Evolutionary conservation across 2,797 vertebrate species (phyloP), one percentile per base, ranked within the genome.

Genomic region (Thripadectes ignobilis): DNA sequence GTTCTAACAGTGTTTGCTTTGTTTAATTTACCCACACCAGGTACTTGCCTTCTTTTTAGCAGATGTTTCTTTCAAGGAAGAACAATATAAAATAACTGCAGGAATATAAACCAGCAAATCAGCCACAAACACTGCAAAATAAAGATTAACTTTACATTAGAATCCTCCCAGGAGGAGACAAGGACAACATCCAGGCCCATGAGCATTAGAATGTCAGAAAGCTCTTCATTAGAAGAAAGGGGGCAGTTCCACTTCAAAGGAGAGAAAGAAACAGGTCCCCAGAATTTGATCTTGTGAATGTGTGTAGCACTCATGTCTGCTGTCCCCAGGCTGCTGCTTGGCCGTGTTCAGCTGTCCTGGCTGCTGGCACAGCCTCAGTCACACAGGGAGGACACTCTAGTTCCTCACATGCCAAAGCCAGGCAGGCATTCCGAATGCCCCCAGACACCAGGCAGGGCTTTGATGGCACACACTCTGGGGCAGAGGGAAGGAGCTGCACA

Each of bases 61-160:
- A 52, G 99, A 98, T 66, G 98, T 98, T 85, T 99, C 98, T 92
- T 96, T 98, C 96, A 99, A 97, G 96, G 97, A 98, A 22, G 97
- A 98, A 94, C 99, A 99, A 97, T 99, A 99, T 52, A 99, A 95
- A 96, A 99, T 94, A 91, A 99, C 99, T 22, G 99, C 99, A 92
- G 99, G 99, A 96, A 99, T 98, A 97, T 99, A 99, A 95, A 99
- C 96, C 92, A 99, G 93, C 95, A 99, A 69, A 97, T 99, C 99
- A 90, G 99, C 98, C 92, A 99, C 93, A 85, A 99, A 97, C 92
- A 99, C 99, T 99, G 97, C 93, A 97, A 98, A 77, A 96, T 23
- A 95, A 61, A 96, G 41, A 90, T 65, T 27, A 94, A 95, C 32
- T 74, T 54, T 18, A 17, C 2, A 8, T 82, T 71, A 90, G 82